Base-by-base conservation (phyloP, 2,888 invertebrate genomes). In the Papilio gigon region DNA sequence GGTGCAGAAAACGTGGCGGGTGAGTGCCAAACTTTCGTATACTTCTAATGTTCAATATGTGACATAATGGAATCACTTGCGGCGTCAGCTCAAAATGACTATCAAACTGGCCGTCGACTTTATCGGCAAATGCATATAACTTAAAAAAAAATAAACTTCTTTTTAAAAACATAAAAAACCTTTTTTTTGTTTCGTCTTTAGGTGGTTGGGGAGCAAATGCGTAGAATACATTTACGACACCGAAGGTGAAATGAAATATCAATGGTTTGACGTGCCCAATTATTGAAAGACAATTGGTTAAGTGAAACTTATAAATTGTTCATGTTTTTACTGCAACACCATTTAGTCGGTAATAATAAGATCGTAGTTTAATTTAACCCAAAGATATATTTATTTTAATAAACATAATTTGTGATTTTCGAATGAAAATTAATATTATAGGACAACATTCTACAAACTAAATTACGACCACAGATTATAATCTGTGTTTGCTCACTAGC, bases 201-300 rank as follows among this genome's bases (percentile, higher is more conserved):
- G 88, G 64, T 86, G 84, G 84, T 74, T 89, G 47, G 78, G 85
- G 12, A 79, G 75, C 30, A 90, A 91, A 78, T 94, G 94, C 75
- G 40, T 91, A 9, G 83, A 92, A 71, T 93, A 93, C 73, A 80
- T 80, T 42, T 89, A 86, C 63, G 86, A 94, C 71, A 81, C 74
- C 9, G 79, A 67, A 1, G 76, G 84, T 11, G 74, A 80, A 9
- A 85, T 87, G 74, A 4, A 68, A 0, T 92, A 91, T 78, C 93
- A 94, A 74, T 94, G 94, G 93, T 94, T 94, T 73, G 93, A 94
- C 78, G 88, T 93, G 12, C 89, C 90, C 0, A 84, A 88, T 65
- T 93, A 81, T 78, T 70, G 22, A 65, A 65, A 3, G 8, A 47
- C 22, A 40, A 20, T 14, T 2, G 17, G 2, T 20, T 1, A 9